phyloP scores from a whole-genome alignment of 2,797 vertebrate species.

The Saxicola maurus region DNA sequence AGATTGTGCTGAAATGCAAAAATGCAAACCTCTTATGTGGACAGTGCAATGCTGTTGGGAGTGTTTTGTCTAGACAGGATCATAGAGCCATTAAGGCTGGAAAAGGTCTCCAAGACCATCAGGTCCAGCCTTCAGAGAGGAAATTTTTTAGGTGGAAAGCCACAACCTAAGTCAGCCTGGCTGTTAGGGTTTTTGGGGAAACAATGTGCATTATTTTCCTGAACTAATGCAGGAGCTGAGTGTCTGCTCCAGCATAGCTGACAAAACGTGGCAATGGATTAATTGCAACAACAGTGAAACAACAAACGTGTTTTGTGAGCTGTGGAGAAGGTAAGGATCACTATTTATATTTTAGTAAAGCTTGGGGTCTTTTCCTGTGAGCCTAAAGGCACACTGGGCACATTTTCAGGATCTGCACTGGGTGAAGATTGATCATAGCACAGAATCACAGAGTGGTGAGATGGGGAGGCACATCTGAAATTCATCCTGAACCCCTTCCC shows the following conservation, averaged over 20 bases:
- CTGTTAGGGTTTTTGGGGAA: not conserved
- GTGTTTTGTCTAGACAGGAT: not conserved
- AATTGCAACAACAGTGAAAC: not conserved
- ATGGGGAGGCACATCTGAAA: not conserved
- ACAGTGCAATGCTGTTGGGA: rapidly evolving
- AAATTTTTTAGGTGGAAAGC: not conserved
- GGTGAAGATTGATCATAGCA: not conserved
- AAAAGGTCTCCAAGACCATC: not conserved
- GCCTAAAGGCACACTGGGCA: not conserved
- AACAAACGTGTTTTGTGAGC: not conserved
- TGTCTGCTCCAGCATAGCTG: not conserved
- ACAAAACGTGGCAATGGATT: not conserved
- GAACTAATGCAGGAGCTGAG: not conserved
- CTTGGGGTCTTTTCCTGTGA: rapidly evolving
- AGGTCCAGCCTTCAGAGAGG: not conserved
- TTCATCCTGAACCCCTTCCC: not conserved
- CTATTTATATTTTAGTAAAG: not conserved
- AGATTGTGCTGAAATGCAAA: not conserved
- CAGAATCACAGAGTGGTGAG: not conserved
- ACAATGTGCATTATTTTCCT: not conserved
- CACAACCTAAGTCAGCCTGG: not conserved
- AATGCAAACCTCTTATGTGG: not conserved
- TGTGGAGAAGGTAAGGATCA: not conserved
- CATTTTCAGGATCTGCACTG: not conserved
- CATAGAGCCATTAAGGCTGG: rapidly evolving